phyloP scores from a whole-genome alignment of 2,113 vertebrate species.

The Myanophis thanlyinensis region DNA sequence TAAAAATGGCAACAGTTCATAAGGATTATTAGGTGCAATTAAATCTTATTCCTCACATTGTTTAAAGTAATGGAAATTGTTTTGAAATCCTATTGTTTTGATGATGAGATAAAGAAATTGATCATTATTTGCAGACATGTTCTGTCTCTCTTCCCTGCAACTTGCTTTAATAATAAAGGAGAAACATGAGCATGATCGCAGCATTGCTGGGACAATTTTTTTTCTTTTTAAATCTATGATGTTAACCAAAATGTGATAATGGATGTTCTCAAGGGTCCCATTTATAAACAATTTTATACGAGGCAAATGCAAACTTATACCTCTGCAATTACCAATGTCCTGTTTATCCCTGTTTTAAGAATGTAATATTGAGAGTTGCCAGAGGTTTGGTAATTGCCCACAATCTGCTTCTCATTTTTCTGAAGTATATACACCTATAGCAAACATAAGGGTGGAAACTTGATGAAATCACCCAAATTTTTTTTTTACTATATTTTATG shows the following conservation, averaged over 20 bases:
- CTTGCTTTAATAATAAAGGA: slow-evolving; percentile 79
- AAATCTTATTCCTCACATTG: slow-evolving; percentile 46
- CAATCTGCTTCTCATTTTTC: slow-evolving; percentile 31
- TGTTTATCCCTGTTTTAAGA: slow-evolving; percentile 60
- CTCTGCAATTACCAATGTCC: slow-evolving; percentile 54
- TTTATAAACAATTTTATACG: slow-evolving; percentile 68
- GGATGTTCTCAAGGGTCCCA: slow-evolving; percentile 68
- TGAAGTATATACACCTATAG: slow-evolving; percentile 20
- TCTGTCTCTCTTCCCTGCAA: slow-evolving; percentile 37
- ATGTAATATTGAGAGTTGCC: slow-evolving; percentile 45
- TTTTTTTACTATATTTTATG: neutral
- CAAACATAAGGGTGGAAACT: slow-evolving; percentile 37
- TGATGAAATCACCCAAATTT: slow-evolving; percentile 10
- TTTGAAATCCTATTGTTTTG: slow-evolving; percentile 63
- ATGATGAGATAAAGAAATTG: slow-evolving; percentile 60
- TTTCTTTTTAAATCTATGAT: slow-evolving; percentile 58
- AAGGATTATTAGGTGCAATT: no score
- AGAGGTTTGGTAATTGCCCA: slow-evolving; percentile 52
- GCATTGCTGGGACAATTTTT: slow-evolving; percentile 59
- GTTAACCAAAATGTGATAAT: slow-evolving; percentile 78
- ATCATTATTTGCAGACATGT: slow-evolving; percentile 68
- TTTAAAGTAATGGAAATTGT: slow-evolving; percentile 52
- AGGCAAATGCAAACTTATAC: slow-evolving; percentile 42
- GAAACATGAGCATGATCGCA: slow-evolving; percentile 69
- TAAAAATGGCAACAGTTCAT: no score